Base-by-base conservation (phyloP, 2,888 invertebrate species). In the Temnothorax unifasciatus region DNA sequence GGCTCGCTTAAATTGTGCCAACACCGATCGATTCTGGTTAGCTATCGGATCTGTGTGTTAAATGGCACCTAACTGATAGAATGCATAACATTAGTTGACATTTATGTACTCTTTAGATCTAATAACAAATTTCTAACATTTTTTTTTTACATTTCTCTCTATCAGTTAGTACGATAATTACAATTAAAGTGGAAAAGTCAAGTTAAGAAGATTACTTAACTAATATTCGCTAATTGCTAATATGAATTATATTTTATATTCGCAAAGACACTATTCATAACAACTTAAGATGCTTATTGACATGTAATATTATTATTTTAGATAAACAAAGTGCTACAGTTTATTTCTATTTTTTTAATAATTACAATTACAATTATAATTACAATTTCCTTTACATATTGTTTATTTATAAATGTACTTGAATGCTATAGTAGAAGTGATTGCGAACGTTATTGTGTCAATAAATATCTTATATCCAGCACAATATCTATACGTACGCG, bases 1-100 rank as follows among this genome's bases (percentile, higher is more conserved):
- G 82, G 82, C 64, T 82, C 85, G 82, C 81, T 83, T 88, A 88
- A 90, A 89, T 89, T 88, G 84, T 68, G 83, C 83, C 90, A 85
- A 88, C 71, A 71, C 76, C 88, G 87, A 90, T 89, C 77, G 85
- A 47, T 83, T 47, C 64, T 63, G 83, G 82, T 89, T 89, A 83
- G 86, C 85, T 87, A 83, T 38, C 85, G 85, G 83, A 87, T 87
- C 87, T 85, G 75, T 79, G 71, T 89, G 66, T 87, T 85, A 87
- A 90, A 89, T 86, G 86, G 74, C 84, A 86, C 76, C 85, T 87
- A 84, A n/a, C 61, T 54, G 81, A 71, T 77, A 41, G 44, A 25
- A 47, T 69, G 15, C 25, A 64, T 47, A 59, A 74, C 13, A 21
- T 68, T 34, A 34, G 57, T 34, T 29, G 29, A 29, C 44, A 44